These are phyloP conservation scores for Patagioenas fasciata DNA, from an alignment of 2,113 vertebrate genomes.

Conservation along the genomic window DNA sequence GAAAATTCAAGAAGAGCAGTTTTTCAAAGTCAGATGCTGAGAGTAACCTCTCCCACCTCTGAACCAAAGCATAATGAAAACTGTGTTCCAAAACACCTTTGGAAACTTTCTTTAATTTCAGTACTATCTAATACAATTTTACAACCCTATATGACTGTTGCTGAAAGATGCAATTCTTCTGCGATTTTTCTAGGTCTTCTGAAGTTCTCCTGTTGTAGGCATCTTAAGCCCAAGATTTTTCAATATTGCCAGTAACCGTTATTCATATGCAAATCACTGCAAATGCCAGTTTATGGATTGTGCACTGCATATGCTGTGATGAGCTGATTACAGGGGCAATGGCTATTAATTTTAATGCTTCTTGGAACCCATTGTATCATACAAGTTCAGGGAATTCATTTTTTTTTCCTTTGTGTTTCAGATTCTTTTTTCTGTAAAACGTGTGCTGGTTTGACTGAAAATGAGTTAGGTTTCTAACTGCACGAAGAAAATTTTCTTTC, in stretches of 20 bases:
- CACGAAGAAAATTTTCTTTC: too few species aligned
- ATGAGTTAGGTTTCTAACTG: too few species aligned
- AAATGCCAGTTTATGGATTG: background rate
- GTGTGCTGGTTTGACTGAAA: too few species aligned
- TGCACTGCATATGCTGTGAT: background rate
- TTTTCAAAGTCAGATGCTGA: background rate
- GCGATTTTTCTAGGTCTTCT: background rate
- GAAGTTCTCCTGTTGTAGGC: background rate
- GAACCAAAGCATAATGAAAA: background rate
- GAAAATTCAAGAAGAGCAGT: background rate
- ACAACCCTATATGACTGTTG: background rate
- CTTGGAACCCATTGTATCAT: background rate
- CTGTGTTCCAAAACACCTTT: too few species aligned
- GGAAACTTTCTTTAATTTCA: background rate
- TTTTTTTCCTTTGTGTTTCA: background rate
- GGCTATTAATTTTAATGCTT: background rate
- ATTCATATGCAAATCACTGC: background rate
- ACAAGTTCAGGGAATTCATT: background rate
- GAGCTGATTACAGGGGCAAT: background rate
- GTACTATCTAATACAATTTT: background rate
- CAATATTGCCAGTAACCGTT: background rate
- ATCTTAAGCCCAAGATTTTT: background rate
- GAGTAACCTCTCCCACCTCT: background rate
- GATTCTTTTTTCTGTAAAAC: background rate
- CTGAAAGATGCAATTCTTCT: background rate